Evolutionary conservation across 2,888 invertebrate species (phyloP).

Genomic region (Malthinus seriepunctatus): DNA sequence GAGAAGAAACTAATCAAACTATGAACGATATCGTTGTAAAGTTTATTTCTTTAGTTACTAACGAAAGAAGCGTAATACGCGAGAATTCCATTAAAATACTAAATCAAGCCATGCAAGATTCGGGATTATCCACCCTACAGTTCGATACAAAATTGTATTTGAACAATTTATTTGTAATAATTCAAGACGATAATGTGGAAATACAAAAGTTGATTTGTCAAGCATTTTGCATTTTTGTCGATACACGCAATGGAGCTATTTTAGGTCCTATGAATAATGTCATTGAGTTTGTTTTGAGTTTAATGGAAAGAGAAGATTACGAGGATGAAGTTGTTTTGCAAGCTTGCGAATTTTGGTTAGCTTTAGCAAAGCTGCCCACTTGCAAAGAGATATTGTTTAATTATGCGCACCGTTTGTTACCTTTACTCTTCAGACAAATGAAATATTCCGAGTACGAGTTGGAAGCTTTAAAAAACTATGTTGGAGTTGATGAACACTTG

Average conservation of each 20-base stretch:
- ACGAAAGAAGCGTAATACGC: conserved; percentile 22
- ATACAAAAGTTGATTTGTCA: conserved; percentile 97
- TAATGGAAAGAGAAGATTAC: conserved; percentile 90
- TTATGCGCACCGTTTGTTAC: conserved; percentile 83
- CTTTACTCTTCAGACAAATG: conserved; percentile 95
- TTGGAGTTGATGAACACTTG: conserved; percentile 94
- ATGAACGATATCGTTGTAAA: conserved; percentile 91
- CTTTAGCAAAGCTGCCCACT: conserved; percentile 89
- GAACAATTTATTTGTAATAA: conserved; percentile 87
- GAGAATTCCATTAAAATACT: conserved; percentile 38
- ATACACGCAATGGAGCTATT: conserved; percentile 90
- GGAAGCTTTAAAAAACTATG: conserved; percentile 87
- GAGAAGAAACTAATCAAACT: conserved; percentile 81
- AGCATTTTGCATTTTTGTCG: conserved; percentile 92
- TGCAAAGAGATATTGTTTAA: conserved; percentile 89
- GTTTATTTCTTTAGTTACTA: conserved; percentile 57
- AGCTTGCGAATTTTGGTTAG: conserved; percentile 99
- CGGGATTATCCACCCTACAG: conserved; percentile 44
- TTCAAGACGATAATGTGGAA: conserved; percentile 92
- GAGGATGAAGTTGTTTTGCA: conserved; percentile 82
- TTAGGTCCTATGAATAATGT: conserved; percentile 96
- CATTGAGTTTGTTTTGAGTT: conserved; percentile 94
- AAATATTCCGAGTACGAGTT: conserved; percentile 97
- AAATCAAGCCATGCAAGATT: conserved; percentile 51
- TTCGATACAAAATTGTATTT: conserved; percentile 57